Conservation (phyloP, 2,797 vertebrate genomes). For the Acanthurus leucopareius region DNA sequence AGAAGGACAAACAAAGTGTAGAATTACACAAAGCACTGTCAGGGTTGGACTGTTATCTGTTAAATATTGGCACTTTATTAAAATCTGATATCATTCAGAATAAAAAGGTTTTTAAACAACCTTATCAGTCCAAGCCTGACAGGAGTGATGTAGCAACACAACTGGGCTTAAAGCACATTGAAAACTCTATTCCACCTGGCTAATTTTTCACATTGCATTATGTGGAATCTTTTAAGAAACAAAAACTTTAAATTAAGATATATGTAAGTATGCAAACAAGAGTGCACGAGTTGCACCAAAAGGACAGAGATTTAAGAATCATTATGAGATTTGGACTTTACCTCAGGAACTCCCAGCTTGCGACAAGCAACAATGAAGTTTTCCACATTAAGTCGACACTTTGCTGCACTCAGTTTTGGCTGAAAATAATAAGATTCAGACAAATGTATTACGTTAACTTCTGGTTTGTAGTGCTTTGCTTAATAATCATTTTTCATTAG, state of each 20-base stretch:
- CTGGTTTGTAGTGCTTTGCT: no score
- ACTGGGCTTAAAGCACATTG: constrained; percentile 41
- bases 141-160: constrained; percentile 16
- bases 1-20: constrained; percentile 25
- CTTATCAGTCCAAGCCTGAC: constrained; percentile 37
- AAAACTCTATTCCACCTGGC: neutral
- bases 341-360: constrained; percentile 92
- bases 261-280: neutral
- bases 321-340: constrained; percentile 58
- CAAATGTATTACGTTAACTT: no score
- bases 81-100: neutral
- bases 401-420: constrained; percentile 91
- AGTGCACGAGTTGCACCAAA: neutral
- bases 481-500: no score
- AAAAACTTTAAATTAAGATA: neutral
- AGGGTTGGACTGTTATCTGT: constrained; percentile 25
- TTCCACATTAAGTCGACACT: constrained; percentile 91
- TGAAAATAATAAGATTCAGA: constrained; percentile 54
- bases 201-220: neutral
- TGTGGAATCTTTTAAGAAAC: neutral
- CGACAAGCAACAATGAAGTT: constrained; percentile 91
- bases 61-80: neutral
- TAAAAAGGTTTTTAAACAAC: no score
- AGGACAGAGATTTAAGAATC: fast-evolving
- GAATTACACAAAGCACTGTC: constrained; percentile 33